Percentiles rank a stretch among this genome's conserved stretches.
Conservation (phyloP, 1,140 invertebrate genomes). For the Papilio aristodemus region DNA sequence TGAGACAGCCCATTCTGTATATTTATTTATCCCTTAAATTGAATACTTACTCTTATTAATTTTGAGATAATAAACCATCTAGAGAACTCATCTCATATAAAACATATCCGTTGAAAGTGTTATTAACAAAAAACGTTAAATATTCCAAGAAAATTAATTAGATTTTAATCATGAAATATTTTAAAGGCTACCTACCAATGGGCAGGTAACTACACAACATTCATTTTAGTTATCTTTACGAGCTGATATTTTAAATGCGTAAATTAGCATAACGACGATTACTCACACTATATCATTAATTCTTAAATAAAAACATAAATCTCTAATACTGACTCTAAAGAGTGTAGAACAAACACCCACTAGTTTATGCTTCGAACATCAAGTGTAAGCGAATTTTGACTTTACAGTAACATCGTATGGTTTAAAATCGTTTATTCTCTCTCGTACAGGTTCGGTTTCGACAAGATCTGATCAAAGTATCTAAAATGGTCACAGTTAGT, state of each 20-base stretch:
- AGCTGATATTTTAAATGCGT: conserved; percentile 63
- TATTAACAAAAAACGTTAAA: conserved; percentile 1
- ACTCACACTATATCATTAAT: conserved; percentile 76
- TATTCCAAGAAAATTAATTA: conserved; percentile 19
- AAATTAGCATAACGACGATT: conserved; percentile 77
- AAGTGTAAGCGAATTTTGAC: conserved; percentile 52
- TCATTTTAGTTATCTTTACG: conserved; percentile 60
- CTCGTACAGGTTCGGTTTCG: conserved; percentile 62
- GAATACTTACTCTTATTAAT: too few relatives aligned
- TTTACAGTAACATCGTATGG: conserved; percentile 47
- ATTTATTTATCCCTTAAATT: too few relatives aligned
- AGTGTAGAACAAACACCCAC: conserved; percentile 77
- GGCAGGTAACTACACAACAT: conserved; percentile 38
- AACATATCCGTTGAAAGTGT: neutral
- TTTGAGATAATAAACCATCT: too few relatives aligned
- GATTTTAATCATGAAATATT: conserved; percentile 30
- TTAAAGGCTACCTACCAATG: conserved; percentile 34
- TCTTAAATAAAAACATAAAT: conserved; percentile 81
- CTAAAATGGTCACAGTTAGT: conserved; percentile 81
- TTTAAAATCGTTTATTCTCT: conserved; percentile 44
- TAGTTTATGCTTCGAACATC: conserved; percentile 40
- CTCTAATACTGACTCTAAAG: conserved; percentile 65
- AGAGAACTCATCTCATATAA: neutral
- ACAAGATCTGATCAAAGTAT: conserved; percentile 79
- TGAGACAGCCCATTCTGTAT: too few relatives aligned